Base-by-base conservation (phyloP, 2,797 vertebrate species). In the Sardinella longiceps region DNA sequence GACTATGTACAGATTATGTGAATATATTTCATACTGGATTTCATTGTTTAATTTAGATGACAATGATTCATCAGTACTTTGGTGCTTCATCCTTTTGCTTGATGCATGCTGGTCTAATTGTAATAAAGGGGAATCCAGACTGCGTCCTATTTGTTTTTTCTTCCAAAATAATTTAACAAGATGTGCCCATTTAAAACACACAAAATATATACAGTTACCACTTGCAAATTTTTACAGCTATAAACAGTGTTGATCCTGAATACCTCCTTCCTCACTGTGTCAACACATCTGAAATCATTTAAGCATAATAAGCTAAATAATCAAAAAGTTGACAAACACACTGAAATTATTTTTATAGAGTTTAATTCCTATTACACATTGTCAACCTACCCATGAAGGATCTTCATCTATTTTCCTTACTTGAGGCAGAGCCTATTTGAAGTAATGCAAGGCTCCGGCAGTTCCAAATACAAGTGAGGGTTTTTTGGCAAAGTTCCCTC, bases 401-500 rank as follows among this genome's bases (percentile, higher is more conserved):
- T 37, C 15, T 33, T 39, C 33, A 0, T 37, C 18, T 12, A 14
- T 3, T 23, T 43, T 1, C 28, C 18, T 43, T 10, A 43, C 39
- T 39, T 43, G 14, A 77, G 39, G 70, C 37, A 23, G 33, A 10
- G 70, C 43, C 5, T 77, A 43, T 18, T 23, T 53, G 51, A 53
- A 53, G 51, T 20, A 53, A 23, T 25, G n/a, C 25, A 60, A 60
- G 56, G 7, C 7, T 23, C 70, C n/a, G 37, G 70, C 33, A 77
- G 70, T 77, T 77, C 23, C 18, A 77, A 77, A 77, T 77, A 39
- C 18, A 39, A 39, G 70, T 15, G 14, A 23, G n/a, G 33, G 2
- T 15, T 39, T 39, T 77, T 77, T 77, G 70, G 70, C 66, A 74
- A 20, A 37, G 66, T 18, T 39, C 70, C 70, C 70, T 77, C 70